Conservation (phyloP, 2,888 invertebrate species). For the Microplitis deprimator region DNA sequence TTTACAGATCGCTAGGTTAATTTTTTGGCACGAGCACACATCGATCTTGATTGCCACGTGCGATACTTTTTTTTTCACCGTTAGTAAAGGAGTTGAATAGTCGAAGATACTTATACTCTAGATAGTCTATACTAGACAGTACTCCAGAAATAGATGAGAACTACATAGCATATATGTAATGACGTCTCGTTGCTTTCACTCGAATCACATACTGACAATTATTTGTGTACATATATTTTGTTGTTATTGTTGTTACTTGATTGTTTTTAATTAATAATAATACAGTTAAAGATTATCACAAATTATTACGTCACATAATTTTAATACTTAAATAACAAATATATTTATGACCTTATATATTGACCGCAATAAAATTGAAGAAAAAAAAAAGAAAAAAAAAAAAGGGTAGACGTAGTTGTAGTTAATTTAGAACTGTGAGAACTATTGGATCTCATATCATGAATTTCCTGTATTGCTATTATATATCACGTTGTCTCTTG, state of each 20-base stretch:
- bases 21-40: constrained; percentile 33
- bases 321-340: no score
- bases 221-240: constrained; percentile 28
- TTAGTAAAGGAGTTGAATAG: constrained; percentile 1
- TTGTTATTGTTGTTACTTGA: constrained; percentile 21
- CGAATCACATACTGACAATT: constrained; percentile 42
- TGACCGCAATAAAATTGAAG: no score
- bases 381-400: no score
- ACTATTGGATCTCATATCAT: constrained; percentile 32
- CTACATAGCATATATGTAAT: constrained; percentile 48
- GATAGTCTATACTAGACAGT: constrained; percentile 45
- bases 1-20: constrained; percentile 34
- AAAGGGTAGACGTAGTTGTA: no score
- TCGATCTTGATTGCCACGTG: constrained; percentile 24
- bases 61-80: not conserved
- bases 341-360: no score
- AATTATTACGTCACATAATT: no score
- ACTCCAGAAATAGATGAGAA: constrained; percentile 50
- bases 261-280: not conserved
- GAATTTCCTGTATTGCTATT: constrained; percentile 18
- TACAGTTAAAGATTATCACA: no score
- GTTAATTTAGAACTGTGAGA: constrained; percentile 25
- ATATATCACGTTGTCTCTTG: constrained; percentile 18
- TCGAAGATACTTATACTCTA: constrained; percentile 51
- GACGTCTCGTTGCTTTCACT: constrained; percentile 49